Evolutionary conservation across 2,797 vertebrate species (phyloP).

Genomic region (Monodelphis domestica): DNA sequence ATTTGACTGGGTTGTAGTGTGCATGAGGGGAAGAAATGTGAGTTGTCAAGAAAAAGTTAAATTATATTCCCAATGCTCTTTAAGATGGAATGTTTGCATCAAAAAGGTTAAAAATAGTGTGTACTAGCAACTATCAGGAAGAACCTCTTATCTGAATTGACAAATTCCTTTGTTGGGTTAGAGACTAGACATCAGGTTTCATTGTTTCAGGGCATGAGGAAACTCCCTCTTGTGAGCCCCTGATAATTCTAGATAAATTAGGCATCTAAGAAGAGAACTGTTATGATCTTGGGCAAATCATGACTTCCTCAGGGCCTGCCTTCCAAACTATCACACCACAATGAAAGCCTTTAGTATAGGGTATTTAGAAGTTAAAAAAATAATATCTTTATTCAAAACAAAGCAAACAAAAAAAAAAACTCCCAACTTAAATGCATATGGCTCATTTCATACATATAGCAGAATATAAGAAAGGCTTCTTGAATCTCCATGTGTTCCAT

Average conservation of each 20-base stretch:
- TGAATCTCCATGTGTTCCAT: neutral
- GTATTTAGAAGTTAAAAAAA: neutral
- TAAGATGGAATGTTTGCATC: neutral
- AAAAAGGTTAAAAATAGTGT: neutral
- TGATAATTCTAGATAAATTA: neutral
- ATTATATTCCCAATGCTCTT: neutral
- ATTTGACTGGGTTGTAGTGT: neutral
- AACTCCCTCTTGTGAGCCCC: neutral
- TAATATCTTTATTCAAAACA: neutral
- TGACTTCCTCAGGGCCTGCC: neutral
- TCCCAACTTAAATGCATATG: no score
- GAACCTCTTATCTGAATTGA: neutral
- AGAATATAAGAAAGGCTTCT: neutral
- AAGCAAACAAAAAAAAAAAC: neutral
- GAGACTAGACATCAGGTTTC: neutral
- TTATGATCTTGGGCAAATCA: neutral
- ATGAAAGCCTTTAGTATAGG: neutral
- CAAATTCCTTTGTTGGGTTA: neutral
- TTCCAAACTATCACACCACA: neutral
- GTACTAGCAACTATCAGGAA: neutral
- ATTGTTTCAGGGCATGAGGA: neutral
- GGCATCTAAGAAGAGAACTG: neutral
- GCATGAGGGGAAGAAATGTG: neutral
- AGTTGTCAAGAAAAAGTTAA: neutral
- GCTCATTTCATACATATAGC: neutral